phyloP scores from a whole-genome alignment of 1,140 invertebrate genomes.

The Orchesella cincta region DNA sequence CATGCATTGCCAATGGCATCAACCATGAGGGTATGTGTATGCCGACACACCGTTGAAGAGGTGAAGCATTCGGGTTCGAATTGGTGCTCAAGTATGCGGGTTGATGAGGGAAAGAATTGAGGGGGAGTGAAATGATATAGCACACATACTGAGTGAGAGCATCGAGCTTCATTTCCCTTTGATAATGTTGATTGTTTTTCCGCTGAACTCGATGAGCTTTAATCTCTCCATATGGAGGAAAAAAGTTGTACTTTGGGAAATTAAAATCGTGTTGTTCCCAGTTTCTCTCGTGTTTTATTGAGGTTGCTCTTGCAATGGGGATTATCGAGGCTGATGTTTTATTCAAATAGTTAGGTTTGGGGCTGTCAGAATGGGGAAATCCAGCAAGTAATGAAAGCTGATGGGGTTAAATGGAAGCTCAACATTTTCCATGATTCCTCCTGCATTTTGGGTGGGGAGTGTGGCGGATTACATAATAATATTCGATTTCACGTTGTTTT shows the following conservation, averaged over 20 bases:
- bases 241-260: constrained; percentile 14
- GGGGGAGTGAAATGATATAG: neutral
- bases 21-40: too few species aligned
- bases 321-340: too few species aligned
- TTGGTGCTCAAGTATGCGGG: neutral
- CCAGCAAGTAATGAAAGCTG: too few species aligned
- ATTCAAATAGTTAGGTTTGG: too few species aligned
- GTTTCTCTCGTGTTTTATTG: neutral
- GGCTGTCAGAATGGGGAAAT: too few species aligned
- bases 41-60: too few species aligned
- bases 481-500: too few species aligned
- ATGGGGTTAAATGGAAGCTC: too few species aligned
- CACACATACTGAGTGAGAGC: neutral
- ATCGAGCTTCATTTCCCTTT: constrained; percentile 8
- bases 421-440: too few species aligned
- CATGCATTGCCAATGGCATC: too few species aligned
- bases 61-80: too few species aligned
- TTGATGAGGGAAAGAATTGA: neutral
- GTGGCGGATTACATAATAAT: neutral
- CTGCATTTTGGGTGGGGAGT: too few species aligned
- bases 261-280: neutral
- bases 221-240: neutral
- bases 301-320: neutral
- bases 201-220: constrained; percentile 15
- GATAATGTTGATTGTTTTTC: constrained; percentile 22